phyloP scores from a whole-genome alignment of 2,113 vertebrate genomes.

The Rhea americana region DNA sequence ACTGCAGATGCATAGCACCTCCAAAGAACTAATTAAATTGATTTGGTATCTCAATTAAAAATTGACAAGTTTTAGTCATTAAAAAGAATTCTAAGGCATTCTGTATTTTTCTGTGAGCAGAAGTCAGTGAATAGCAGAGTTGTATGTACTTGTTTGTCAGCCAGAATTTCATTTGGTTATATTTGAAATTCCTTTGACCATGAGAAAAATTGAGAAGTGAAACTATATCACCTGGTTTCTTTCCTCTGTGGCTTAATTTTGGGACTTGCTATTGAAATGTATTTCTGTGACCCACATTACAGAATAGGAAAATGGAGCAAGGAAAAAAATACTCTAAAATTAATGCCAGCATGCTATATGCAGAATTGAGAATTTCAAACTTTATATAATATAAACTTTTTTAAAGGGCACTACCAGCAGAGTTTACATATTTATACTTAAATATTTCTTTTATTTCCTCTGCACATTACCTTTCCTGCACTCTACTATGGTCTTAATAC shows the following conservation, averaged over 20 bases:
- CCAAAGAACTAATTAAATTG: background rate
- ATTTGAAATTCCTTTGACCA: background rate
- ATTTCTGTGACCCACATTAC: conserved; percentile 35
- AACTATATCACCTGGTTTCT: background rate
- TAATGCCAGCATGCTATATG: background rate
- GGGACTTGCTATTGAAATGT: conserved; percentile 40
- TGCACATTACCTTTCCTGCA: background rate
- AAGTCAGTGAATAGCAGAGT: background rate
- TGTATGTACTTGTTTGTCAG: background rate
- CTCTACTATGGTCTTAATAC: conserved; percentile 13
- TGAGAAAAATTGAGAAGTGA: background rate
- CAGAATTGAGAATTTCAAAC: conserved; percentile 8
- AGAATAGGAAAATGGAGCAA: conserved; percentile 49
- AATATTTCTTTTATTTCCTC: conserved; percentile 42
- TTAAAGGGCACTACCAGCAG: conserved; percentile 42
- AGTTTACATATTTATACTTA: conserved; percentile 17
- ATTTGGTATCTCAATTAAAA: background rate
- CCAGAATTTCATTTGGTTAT: background rate
- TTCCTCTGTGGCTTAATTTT: conserved; percentile 25
- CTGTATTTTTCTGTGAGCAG: background rate
- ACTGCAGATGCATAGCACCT: background rate
- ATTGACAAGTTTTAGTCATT: background rate
- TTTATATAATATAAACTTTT: conserved; percentile 50
- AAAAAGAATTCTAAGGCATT: background rate
- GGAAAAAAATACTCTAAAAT: conserved; percentile 12